Conservation (phyloP, 2,797 vertebrate genomes). For the Hoplostethus mediterraneus region DNA sequence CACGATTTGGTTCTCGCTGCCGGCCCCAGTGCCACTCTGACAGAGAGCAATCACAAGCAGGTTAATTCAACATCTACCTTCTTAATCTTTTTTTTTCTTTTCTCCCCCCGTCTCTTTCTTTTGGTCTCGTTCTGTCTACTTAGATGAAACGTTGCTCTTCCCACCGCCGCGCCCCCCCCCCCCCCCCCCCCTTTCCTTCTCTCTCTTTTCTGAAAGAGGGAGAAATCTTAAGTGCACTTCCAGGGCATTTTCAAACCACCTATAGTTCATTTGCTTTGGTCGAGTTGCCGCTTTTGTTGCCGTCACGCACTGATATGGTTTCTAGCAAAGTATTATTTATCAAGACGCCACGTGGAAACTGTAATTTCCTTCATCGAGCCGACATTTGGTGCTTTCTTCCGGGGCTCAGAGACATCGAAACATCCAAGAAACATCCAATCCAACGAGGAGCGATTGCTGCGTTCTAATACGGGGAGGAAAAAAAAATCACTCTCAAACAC, state of each 20-base stretch:
- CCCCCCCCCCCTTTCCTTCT: conserved; percentile 6
- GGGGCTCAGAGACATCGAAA: neutral
- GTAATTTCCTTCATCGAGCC: neutral
- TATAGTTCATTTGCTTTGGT: conserved; percentile 49
- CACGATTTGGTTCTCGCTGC: conserved; percentile 83
- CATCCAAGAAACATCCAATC: too few relatives aligned
- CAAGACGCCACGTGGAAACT: conserved; percentile 10
- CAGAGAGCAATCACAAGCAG: conserved; percentile 86
- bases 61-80: conserved; percentile 86
- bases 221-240: conserved; percentile 65
- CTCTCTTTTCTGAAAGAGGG: conserved; percentile 55
- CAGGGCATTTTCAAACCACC: conserved; percentile 59
- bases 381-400: conserved; percentile 22
- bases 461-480: conserved; percentile 32
- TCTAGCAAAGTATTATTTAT: conserved; percentile 3
- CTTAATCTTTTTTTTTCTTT: conserved; percentile 76
- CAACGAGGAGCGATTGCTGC: neutral
- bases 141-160: conserved; percentile 79
- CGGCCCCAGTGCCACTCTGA: conserved; percentile 81
- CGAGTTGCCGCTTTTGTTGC: conserved; percentile 31
- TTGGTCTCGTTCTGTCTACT: conserved; percentile 83
- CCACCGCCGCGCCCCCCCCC: conserved; percentile 41
- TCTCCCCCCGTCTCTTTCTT: conserved; percentile 75
- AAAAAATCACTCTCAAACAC: neutral
- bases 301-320: conserved; percentile 27